phyloP scores from a whole-genome alignment of 2,113 vertebrate species.

The Lophius piscatorius region DNA sequence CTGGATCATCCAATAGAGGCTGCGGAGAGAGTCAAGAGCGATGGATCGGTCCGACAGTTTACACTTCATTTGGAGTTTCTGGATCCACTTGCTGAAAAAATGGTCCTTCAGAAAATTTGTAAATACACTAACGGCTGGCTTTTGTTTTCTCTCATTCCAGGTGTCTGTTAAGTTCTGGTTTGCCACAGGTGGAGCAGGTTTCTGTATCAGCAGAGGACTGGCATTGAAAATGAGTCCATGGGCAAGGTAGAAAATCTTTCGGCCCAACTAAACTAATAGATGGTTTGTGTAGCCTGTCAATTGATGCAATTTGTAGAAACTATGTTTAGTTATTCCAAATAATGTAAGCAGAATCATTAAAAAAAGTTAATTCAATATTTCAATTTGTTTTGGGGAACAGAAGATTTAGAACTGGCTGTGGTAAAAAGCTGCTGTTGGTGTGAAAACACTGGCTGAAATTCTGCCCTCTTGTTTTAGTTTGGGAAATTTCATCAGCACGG shows the following conservation, averaged over 20 bases:
- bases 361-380: too few relatives aligned
- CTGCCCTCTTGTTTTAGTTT: slow-evolving; percentile 76
- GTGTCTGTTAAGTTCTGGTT: slow-evolving; percentile 96
- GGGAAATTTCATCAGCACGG: slow-evolving; percentile 96
- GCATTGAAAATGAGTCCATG: slow-evolving; percentile 99
- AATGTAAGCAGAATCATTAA: too few relatives aligned
- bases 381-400: too few relatives aligned
- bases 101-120: too few relatives aligned
- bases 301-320: too few relatives aligned
- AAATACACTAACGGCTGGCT: neutral
- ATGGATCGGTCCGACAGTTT: slow-evolving; percentile 85
- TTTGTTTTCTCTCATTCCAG: slow-evolving; percentile 62
- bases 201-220: slow-evolving; percentile 96
- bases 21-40: slow-evolving; percentile 88
- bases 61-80: neutral
- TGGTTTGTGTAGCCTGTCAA: too few relatives aligned
- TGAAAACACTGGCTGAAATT: neutral
- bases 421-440: too few relatives aligned
- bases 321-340: too few relatives aligned
- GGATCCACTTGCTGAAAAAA: neutral
- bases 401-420: too few relatives aligned
- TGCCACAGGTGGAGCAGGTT: slow-evolving; percentile 95
- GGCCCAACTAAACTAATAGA: too few relatives aligned
- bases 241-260: slow-evolving; percentile 94
- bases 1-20: slow-evolving; percentile 97